Conservation (phyloP, 1,140 invertebrate species). For the Globodera ellingtonae region DNA sequence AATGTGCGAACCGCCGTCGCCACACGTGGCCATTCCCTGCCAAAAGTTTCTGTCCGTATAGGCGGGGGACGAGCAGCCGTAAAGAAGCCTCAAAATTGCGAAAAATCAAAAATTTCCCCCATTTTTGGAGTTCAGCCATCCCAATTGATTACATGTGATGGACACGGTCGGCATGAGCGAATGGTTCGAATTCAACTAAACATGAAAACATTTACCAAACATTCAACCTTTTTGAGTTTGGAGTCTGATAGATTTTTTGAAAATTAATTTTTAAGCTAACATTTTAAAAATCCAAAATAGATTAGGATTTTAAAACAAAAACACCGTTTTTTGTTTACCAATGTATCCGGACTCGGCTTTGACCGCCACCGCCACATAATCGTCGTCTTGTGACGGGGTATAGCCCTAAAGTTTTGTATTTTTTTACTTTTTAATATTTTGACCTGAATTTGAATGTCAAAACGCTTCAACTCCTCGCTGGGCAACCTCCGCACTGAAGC, state of each 20-base stretch:
- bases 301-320: too few species aligned
- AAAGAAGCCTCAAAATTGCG: conserved; percentile 44
- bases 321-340: conserved; percentile 20
- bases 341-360: conserved; percentile 62
- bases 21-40: conserved; percentile 55
- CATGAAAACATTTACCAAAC: neutral
- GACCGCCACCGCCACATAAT: conserved; percentile 54
- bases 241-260: neutral
- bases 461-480: neutral
- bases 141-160: conserved; percentile 57
- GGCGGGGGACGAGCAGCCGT: conserved; percentile 50
- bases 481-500: neutral
- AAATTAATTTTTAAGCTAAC: neutral
- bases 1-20: conserved; percentile 51
- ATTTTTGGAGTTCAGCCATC: neutral
- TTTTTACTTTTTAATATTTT: neutral
- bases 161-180: conserved; percentile 61
- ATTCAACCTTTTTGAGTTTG: neutral
- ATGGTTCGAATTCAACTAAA: conserved; percentile 62
- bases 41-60: conserved; percentile 25
- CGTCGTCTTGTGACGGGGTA: conserved; percentile 46
- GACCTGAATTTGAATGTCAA: conserved; percentile 15
- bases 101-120: neutral
- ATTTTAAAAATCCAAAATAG: conserved; percentile 4
- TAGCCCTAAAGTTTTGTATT: conserved; percentile 49